phyloP scores from a whole-genome alignment of 2,797 vertebrate species.

The Coccyzus lansbergi region DNA sequence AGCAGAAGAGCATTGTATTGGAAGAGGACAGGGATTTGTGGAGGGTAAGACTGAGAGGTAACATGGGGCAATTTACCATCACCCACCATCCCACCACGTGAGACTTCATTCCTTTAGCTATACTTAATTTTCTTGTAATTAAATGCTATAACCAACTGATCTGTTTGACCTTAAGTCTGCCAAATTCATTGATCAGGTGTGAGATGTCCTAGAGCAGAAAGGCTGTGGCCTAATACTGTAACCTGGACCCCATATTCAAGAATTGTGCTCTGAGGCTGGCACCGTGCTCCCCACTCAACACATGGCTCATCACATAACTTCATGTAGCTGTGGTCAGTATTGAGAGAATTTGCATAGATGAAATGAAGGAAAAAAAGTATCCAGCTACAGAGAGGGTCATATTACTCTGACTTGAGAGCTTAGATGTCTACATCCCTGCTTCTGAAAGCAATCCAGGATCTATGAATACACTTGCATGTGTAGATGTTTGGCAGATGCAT shows the following conservation, averaged over 20 bases:
- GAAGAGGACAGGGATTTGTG: neutral
- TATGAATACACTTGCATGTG: neutral
- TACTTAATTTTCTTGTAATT: neutral
- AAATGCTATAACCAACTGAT: neutral
- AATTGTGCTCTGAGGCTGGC: neutral
- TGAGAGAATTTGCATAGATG: neutral
- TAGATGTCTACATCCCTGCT: neutral
- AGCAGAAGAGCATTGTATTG: neutral
- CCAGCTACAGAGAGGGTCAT: neutral
- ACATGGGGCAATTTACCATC: neutral
- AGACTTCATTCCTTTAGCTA: neutral
- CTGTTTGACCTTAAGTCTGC: neutral
- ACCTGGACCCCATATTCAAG: neutral
- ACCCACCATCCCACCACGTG: fast-evolving
- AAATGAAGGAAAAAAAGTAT: neutral
- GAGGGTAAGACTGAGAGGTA: neutral
- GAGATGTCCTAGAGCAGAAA: neutral
- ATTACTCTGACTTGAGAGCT: neutral
- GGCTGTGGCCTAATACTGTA: neutral
- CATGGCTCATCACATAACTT: neutral
- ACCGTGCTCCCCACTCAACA: neutral
- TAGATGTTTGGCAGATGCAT: conserved; percentile 21
- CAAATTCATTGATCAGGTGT: neutral
- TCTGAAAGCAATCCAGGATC: conserved; percentile 25
- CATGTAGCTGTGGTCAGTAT: neutral